Percentiles rank a stretch among this genome's conserved stretches.
Evolutionary conservation across 92 coral and sea anemone genomes (phyloP).

Genomic region (Zoanthus sociatus): DNA sequence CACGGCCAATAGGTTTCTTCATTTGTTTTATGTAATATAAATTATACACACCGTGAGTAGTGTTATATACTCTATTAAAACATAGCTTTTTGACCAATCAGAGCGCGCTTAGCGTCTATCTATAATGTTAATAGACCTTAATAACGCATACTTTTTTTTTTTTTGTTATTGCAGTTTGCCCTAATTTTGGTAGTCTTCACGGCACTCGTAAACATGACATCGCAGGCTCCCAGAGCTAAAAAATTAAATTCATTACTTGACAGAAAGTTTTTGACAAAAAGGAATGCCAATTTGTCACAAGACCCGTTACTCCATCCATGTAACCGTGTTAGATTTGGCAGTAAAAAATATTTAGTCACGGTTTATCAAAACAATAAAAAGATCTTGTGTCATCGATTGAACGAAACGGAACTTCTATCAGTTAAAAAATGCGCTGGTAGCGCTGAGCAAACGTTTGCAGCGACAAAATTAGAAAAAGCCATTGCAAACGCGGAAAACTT

Average conservation of each 20-base stretch:
- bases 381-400: slow-evolving; percentile 4
- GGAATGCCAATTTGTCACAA: neutral
- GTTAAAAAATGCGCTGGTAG: slow-evolving; percentile 13
- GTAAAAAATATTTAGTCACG: neutral
- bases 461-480: slow-evolving; percentile 32
- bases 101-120: too few species aligned
- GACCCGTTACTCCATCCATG: neutral
- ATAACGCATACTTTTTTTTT: too few species aligned
- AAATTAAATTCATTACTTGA: neutral
- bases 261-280: neutral
- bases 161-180: neutral
- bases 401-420: slow-evolving; percentile 27
- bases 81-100: too few species aligned
- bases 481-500: slow-evolving; percentile 26
- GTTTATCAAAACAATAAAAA: neutral
- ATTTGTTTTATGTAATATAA: too few species aligned
- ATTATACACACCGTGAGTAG: too few species aligned
- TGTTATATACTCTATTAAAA: too few species aligned
- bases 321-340: neutral
- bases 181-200: neutral
- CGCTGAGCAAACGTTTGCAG: neutral
- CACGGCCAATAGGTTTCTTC: too few species aligned
- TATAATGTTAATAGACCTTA: too few species aligned
- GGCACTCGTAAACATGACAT: slow-evolving; percentile 9
- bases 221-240: slow-evolving; percentile 19